phyloP scores from a whole-genome alignment of 1,140 invertebrate genomes.

The Vollenhovia emeryi region DNA sequence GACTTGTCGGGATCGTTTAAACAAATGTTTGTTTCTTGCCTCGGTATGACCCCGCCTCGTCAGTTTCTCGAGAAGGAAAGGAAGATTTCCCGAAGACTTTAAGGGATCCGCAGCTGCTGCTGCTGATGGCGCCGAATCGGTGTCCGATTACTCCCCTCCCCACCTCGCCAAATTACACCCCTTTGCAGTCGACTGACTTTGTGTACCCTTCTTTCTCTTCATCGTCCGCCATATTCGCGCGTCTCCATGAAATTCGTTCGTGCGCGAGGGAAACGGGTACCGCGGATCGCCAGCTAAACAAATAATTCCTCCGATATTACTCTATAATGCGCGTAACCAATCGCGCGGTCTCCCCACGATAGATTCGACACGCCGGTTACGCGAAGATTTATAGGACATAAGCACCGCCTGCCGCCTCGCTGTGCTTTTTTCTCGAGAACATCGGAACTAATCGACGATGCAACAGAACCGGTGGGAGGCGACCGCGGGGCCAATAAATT shows the following conservation, averaged over 20 bases:
- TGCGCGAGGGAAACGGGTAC: constrained; percentile 24
- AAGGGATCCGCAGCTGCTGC: constrained; percentile 34
- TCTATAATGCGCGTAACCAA: constrained; percentile 53
- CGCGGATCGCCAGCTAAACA: constrained; percentile 30
- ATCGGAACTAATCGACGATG: constrained; percentile 36
- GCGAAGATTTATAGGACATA: constrained; percentile 50
- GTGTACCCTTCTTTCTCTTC: constrained; percentile 34
- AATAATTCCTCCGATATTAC: constrained; percentile 51
- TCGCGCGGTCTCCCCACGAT: constrained; percentile 19
- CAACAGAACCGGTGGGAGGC: constrained; percentile 22
- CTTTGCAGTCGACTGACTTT: constrained; percentile 40
- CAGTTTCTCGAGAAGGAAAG: constrained; percentile 37
- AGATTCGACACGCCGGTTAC: not conserved
- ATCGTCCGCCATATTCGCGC: constrained; percentile 1
- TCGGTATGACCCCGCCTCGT: constrained; percentile 57
- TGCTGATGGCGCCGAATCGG: constrained; percentile 60
- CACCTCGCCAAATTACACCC: constrained; percentile 11
- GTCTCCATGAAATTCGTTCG: constrained; percentile 43
- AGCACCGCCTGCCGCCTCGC: not conserved
- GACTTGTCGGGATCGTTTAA: constrained; percentile 78
- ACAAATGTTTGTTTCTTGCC: constrained; percentile 79
- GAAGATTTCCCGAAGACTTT: constrained; percentile 34
- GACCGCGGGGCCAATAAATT: constrained; percentile 70
- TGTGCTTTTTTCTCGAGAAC: constrained; percentile 42
- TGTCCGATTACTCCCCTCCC: constrained; percentile 31